Evolutionary conservation across 2,888 invertebrate genomes (phyloP), one percentile per base, ranked within the genome.

Genomic region (Petrophora chlorosata): DNA sequence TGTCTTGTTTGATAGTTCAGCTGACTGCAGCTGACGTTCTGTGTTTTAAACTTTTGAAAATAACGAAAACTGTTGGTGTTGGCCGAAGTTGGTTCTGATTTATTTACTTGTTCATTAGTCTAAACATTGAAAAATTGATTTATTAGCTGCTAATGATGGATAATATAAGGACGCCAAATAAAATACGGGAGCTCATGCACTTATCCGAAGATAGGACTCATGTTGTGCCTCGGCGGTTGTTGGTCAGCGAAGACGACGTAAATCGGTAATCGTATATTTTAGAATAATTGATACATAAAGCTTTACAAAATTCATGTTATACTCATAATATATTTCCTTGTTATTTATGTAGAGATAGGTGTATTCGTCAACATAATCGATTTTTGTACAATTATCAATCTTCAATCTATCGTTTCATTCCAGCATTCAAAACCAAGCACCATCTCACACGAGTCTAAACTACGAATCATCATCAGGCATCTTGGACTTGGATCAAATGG

Each of bases 401-500:
- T n/a, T n/a, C n/a, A n/a, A n/a, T n/a, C n/a, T n/a, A n/a, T n/a
- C n/a, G 14, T 28, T 35, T 12, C 43, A 12, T 51, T 46, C 13
- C 41, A 63, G 70, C 40, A 35, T 43, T 40, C 26, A 19, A 16
- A 12, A 46, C 59, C 22, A 60, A 46, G 34, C 65, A 65, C 35
- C 50, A 53, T 2, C 46, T 54, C 25, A 50, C 59, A 19, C 26
- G 70, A 70, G 61, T 67, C 70, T 47, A 47, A 59, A 67, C 42
- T 67, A 53, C 53, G 86, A 87, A 55, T 79, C 78, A 14, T 90
- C 89, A 49, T 88, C 88, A 19, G 86, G 89, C 3, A 82, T 90
- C 43, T 59, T 89, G 50, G 89, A 90, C 61, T 65, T 90, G 47
- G 87, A 89, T 28, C 65, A 67, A 56, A 57, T 87, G 23, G 82